Conservation (phyloP, 1,140 invertebrate species). For the Drosophila willistoni region DNA sequence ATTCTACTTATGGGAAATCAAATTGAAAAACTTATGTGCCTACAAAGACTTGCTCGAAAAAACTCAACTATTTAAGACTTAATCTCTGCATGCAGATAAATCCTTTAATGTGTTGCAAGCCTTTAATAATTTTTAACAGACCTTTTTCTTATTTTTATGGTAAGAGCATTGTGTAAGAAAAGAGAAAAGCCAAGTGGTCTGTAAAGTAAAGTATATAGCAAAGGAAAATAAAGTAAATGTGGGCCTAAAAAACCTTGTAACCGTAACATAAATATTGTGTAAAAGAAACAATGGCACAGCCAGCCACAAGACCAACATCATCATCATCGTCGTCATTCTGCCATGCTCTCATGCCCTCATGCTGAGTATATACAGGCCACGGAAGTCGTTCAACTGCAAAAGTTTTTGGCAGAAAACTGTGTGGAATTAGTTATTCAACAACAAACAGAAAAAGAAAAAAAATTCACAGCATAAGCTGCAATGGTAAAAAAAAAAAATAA, state of each 20-base stretch:
- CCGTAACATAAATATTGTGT: conserved; percentile 71
- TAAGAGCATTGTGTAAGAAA: neutral
- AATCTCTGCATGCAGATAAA: no score
- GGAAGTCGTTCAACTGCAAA: conserved; percentile 69
- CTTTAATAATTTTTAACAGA: no score
- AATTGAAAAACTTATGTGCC: no score
- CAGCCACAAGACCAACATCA: conserved; percentile 17
- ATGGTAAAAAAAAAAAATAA: conserved; percentile 10
- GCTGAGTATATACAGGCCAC: conserved; percentile 47
- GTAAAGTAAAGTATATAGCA: conserved; percentile 11
- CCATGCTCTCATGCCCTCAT: conserved; percentile 7
- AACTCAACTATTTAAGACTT: no score
- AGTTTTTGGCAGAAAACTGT: conserved; percentile 47
- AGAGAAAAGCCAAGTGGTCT: conserved; percentile 5
- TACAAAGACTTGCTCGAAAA: no score
- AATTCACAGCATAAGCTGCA: conserved; percentile 50
- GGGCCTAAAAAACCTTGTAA: conserved; percentile 61
- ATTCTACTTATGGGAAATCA: no score
- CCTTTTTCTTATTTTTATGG: neutral
- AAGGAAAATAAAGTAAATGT: conserved; percentile 42
- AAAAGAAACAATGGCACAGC: conserved; percentile 53
- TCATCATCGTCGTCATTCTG: neutral
- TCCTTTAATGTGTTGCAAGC: no score
- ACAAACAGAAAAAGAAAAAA: conserved; percentile 23
- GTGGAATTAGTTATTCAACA: conserved; percentile 57